Base-by-base conservation (phyloP, 2,797 vertebrate genomes). In the Antrozous pallidus region DNA sequence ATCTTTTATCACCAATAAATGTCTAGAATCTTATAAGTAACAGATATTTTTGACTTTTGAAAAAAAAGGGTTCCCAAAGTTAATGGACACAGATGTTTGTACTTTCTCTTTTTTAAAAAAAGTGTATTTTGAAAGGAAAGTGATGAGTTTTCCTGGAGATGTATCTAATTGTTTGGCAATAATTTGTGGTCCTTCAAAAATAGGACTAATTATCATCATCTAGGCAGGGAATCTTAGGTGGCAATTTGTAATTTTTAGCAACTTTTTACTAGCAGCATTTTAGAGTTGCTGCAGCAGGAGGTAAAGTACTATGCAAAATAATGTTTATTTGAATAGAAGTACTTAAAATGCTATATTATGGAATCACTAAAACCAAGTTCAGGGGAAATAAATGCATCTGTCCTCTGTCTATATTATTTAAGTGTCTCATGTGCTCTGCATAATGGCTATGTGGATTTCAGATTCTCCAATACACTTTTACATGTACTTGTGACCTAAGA, bases 171-270 rank as follows among this genome's bases (percentile, higher is more conserved):
- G 93, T 95, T 97, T 95, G 92, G 94, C 93, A 95, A 94, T 97
- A 97, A 96, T 95, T 65, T 95, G 81, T 93, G 54, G 96, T 95
- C 95, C 88, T 96, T 97, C 88, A 96, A 93, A 97, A 97, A 94
- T 91, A 97, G 91, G 93, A 92, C 90, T 97, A 97, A 97, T 97
- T 97, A 97, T 94, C 70, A 95, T 95, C 26, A 38, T 36, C 79
- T 84, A 97, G 70, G 42, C 95, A 95, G 81, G 61, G 65, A 95
- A 77, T 38, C 93, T 96, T 94, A 95, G 92, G 88, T 94, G n/a
- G 81, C 73, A 96, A 95, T 96, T 95, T 96, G 90, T 96, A 96
- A 97, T 94, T 93, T 97, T 96, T 95, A 97, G 95, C 61, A 94
- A 92, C 71, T 89, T 95, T 97, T 97, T 95, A 78, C 61, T 94